These are phyloP conservation scores for Hipparchia semele DNA, from an alignment of 2,888 invertebrate species.

Conservation along the genomic window DNA sequence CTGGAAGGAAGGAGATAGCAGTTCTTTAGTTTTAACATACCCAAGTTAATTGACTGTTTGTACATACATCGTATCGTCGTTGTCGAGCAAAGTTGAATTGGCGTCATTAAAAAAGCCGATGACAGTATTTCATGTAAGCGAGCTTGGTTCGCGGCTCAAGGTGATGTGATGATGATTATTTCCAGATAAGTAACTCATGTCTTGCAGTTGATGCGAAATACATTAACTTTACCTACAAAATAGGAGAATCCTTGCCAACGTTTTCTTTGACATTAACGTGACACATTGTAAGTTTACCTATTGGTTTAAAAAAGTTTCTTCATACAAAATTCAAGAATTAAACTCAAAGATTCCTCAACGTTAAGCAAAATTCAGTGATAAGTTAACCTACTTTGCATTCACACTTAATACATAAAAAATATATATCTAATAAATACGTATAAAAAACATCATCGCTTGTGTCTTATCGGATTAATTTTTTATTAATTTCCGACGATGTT, in stretches of 20 bases:
- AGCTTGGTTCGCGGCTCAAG: not conserved
- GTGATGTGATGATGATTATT: not conserved
- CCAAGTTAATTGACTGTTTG: too few species aligned
- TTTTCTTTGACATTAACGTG: slow-evolving; percentile 13
- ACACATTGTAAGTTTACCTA: slow-evolving; percentile 13
- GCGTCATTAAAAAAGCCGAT: not conserved
- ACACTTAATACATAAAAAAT: too few species aligned
- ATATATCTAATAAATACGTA: too few species aligned
- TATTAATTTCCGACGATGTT: not conserved
- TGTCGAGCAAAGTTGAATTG: not conserved
- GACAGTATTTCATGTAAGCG: not conserved
- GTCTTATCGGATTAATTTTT: not conserved
- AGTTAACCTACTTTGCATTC: too few species aligned
- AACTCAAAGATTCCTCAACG: too few species aligned
- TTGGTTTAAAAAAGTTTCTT: not conserved
- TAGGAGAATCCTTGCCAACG: slow-evolving; percentile 29
- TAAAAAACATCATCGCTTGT: too few species aligned
- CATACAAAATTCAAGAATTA: too few species aligned
- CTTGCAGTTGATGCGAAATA: not conserved
- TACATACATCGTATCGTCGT: not conserved
- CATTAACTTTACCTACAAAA: not conserved
- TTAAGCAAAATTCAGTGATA: too few species aligned
- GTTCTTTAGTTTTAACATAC: not conserved
- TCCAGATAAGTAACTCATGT: not conserved
- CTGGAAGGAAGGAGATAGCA: not conserved